Base-by-base conservation (phyloP, 2,888 invertebrate species). In the Auanema freiburgensis region DNA sequence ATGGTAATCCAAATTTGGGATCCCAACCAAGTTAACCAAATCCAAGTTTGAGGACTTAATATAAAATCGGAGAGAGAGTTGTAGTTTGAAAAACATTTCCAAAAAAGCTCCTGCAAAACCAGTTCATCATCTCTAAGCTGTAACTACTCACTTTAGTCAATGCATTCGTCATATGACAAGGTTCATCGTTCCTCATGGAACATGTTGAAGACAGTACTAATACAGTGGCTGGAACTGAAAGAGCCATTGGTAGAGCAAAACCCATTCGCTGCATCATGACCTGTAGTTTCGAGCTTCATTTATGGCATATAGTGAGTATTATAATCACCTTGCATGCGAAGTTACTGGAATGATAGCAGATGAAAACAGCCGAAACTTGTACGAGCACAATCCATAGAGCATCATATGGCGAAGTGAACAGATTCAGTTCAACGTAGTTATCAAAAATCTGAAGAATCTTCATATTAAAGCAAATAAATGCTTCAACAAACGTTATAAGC, bases 161-260 rank as follows among this genome's bases (percentile, higher is more conserved):
- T 14, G 52, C 23, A 12, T 90, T 90, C 69, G 91, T 90, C 87
- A 92, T 91, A 86, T 92, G 91, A 85, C 95, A 95, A 0, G 90
- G 90, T 84, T 93, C 91, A 14, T 90, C 90, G 70, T 90, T 90
- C 69, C 71, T 50, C 93, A 89, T 41, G 25, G 57, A 50, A 56
- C 74, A 72, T 54, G 75, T 54, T 50, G 67, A 59, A 1, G 74
- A 67, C 41, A 83, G 73, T 6, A 79, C 52, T 25, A 93, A 87
- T 23, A 95, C 91, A 1, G 92, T 90, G 14, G 93, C 88, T 0
- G 96, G 96, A 62, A 94, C 92, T 0, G 93, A 91, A 68, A 97
- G 88, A 85, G 92, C 92, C 6, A 97, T 91, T 0, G 97, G 96
- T 78, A 97, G 92, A 0, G 97, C 94, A 83, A 94, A 96, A 84